Percentiles rank a stretch among this genome's conserved stretches.
These are phyloP conservation scores for Hypsopygia costalis DNA, from an alignment of 2,888 invertebrate species.

Conservation along the genomic window DNA sequence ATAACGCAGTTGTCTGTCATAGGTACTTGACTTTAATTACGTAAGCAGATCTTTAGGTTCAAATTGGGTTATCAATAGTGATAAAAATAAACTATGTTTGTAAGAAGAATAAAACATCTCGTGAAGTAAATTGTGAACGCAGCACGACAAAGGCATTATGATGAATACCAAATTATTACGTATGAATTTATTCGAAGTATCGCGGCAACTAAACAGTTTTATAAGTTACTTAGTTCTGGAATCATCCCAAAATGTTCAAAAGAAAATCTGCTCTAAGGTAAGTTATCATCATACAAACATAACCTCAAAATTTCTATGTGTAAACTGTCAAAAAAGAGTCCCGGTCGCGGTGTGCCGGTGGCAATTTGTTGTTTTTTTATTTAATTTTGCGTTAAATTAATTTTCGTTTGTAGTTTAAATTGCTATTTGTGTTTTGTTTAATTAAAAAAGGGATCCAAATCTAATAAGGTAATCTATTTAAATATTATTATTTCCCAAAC, in stretches of 20 bases:
- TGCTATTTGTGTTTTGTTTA: no score
- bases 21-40: no score
- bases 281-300: slow-evolving; percentile 12
- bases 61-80: slow-evolving; percentile 67
- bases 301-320: neutral
- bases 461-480: no score
- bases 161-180: slow-evolving; percentile 52
- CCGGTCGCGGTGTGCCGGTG: no score
- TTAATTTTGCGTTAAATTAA: no score
- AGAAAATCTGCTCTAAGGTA: slow-evolving; percentile 57
- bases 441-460: no score
- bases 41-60: slow-evolving; percentile 45
- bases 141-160: neutral
- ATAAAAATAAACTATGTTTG: slow-evolving; percentile 41
- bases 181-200: slow-evolving; percentile 36
- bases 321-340: no score
- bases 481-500: no score
- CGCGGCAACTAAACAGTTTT: slow-evolving; percentile 30
- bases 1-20: no score
- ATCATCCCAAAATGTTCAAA: slow-evolving; percentile 29
- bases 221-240: slow-evolving; percentile 25
- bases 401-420: no score
- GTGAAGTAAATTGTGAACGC: slow-evolving; percentile 15
- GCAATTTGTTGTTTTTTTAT: no score
- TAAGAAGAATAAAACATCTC: slow-evolving; percentile 34